phyloP scores from a whole-genome alignment of 2,797 vertebrate genomes.

The Poeciliopsis presidionis region DNA sequence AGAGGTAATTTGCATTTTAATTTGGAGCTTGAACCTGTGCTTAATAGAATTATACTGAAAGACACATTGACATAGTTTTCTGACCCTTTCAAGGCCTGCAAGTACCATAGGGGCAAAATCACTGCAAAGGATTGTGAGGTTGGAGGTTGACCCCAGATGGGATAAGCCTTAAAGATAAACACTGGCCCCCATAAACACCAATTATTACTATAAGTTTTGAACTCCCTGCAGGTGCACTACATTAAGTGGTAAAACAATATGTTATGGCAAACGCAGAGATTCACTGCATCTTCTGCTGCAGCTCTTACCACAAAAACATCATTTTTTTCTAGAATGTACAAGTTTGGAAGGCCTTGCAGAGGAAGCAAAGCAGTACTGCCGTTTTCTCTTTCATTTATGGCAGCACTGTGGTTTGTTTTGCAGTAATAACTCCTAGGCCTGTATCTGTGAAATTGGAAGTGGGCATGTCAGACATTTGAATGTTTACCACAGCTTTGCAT shows the following conservation, averaged over 20 bases:
- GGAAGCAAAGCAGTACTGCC: constrained; percentile 38
- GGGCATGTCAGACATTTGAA: constrained; percentile 75
- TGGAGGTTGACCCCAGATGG: constrained; percentile 56
- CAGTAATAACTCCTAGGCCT: constrained; percentile 64
- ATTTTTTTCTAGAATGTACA: constrained; percentile 7
- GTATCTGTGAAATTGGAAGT: constrained; percentile 78
- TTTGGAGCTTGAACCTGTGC: constrained; percentile 81
- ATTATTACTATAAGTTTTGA: constrained; percentile 67
- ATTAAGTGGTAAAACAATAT: constrained; percentile 55
- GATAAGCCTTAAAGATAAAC: constrained; percentile 76
- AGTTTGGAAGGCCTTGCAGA: constrained; percentile 42
- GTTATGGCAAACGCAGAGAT: constrained; percentile 51
- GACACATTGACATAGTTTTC: constrained; percentile 75
- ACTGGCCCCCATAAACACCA: constrained; percentile 66
- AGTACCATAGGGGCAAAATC: constrained; percentile 56
- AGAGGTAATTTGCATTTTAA: constrained; percentile 87
- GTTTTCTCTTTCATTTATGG: constrained; percentile 39
- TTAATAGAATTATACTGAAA: constrained; percentile 83
- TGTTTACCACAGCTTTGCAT: constrained; percentile 77
- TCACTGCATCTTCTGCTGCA: constrained; percentile 36
- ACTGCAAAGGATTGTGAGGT: constrained; percentile 48
- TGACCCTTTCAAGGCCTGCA: constrained; percentile 64
- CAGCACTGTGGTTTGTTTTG: constrained; percentile 62
- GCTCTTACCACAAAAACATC: constrained; percentile 31
- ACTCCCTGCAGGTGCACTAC: constrained; percentile 43